phyloP scores from a whole-genome alignment of 2,888 invertebrate species.

The Therioaphis trifolii region DNA sequence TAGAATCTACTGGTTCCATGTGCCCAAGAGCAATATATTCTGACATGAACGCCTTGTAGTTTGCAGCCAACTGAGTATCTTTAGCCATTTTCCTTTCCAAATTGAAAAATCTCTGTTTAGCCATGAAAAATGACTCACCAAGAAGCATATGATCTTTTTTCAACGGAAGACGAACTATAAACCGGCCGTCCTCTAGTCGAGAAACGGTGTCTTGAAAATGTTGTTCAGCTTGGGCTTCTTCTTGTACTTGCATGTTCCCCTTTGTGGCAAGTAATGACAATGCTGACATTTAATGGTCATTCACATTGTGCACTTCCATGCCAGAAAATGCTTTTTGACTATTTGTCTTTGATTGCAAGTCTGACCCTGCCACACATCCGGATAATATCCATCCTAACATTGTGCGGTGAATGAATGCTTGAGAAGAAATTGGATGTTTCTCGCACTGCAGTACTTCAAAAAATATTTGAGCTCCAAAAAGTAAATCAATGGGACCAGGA shows the following conservation, averaged over 20 bases:
- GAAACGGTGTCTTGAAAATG: background rate
- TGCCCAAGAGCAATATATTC: slow-evolving; percentile 64
- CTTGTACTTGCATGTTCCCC: background rate
- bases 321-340: background rate
- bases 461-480: background rate
- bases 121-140: background rate
- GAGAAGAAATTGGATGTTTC: background rate
- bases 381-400: background rate
- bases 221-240: background rate
- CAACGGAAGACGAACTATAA: slow-evolving; percentile 66
- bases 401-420: background rate
- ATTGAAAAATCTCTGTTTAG: background rate
- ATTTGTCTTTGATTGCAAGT: background rate
- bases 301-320: background rate
- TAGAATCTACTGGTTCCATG: slow-evolving; percentile 63
- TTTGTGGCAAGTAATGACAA: background rate
- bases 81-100: background rate
- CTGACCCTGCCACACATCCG: background rate
- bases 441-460: background rate
- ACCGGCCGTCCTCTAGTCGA: slow-evolving; percentile 64
- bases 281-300: background rate
- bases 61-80: background rate
- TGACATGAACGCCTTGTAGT: slow-evolving; percentile 64
- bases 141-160: slow-evolving; percentile 53
- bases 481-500: background rate